Base-by-base conservation (phyloP, 2,888 invertebrate species). In the Pammene fasciana region DNA sequence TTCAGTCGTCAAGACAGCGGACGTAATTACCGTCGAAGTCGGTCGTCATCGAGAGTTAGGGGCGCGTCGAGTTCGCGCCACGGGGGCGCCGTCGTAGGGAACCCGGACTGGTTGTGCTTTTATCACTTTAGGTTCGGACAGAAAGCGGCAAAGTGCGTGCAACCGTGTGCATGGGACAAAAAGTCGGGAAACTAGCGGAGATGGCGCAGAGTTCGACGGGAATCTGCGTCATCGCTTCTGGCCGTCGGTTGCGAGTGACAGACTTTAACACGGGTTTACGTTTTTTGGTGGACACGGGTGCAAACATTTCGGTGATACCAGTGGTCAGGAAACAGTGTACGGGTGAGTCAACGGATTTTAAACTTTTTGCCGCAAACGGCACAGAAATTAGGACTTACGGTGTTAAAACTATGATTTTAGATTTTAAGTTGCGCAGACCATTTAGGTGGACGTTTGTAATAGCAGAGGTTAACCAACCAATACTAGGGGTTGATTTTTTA, bases 331-430 rank as follows among this genome's bases (percentile, higher is more conserved):
- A 10, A 50, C 18, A 18, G 2, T 18, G 50, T 10, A 10, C 18
- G 18, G 18, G 50, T 50, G 50, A 18, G 50, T 50, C 18, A 18
- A 18, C 11, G 1, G 10, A 52, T 26, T 71, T 70, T 56, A 72
- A 71, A 48, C 54, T 73, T 6, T 73, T 67, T 43, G 74, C 74
- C 10, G 73, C 74, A 5, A 75, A 75, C n/a, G 65, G 65, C 1
- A 48, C 71, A 0, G 66, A 71, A 56, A 75, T 75, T 10, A 65
- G 55, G 14, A 72, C 73, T 1, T 74, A 61, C 18, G 75, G 75
- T 34, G 55, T 55, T 8, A 34, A 16, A 26, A 54, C 66, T 0
- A 10, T 73, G 7, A 26, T 11, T n/a, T 16, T 75, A 46, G 67
- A 73, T 57, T 60, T 73, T 43, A 50, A 52, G 5, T 70, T 73